Conservation (phyloP, 2,888 invertebrate species). For the Dryococelus australis region DNA sequence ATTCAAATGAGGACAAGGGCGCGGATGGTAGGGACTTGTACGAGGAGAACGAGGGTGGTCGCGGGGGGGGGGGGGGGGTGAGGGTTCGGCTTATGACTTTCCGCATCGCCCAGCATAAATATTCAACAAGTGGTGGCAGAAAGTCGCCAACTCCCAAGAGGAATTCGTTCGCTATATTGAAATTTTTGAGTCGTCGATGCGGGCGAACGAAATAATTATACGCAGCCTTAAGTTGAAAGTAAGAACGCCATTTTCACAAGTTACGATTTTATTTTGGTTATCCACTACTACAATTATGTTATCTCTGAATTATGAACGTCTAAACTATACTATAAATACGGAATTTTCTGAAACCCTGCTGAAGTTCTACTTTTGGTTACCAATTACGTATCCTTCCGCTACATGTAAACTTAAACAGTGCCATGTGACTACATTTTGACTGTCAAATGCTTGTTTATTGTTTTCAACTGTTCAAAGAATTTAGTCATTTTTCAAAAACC, state of each 20-base stretch:
- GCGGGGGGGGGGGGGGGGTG: background rate
- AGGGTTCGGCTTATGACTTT: background rate
- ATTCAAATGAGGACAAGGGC: background rate
- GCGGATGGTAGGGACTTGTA: background rate
- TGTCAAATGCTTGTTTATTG: too few relatives aligned
- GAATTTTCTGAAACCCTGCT: too few relatives aligned
- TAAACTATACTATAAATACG: too few relatives aligned
- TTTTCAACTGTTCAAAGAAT: too few relatives aligned
- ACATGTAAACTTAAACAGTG: too few relatives aligned
- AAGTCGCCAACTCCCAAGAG: background rate
- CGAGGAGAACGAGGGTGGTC: background rate
- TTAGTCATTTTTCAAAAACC: too few relatives aligned
- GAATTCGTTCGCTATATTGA: background rate
- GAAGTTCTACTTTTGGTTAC: too few relatives aligned
- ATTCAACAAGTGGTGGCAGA: constrained; percentile 3
- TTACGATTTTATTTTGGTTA: background rate
- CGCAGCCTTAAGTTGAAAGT: background rate
- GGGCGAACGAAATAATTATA: background rate
- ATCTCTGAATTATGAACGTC: too few relatives aligned
- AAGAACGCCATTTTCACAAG: background rate
- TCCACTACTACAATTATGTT: too few relatives aligned
- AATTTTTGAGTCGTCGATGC: background rate
- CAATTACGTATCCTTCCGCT: too few relatives aligned
- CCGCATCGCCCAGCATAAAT: background rate
- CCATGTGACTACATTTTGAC: too few relatives aligned